A percentile compares a stretch with the other conserved stretches of the same genome.
Conservation (phyloP, 2,888 invertebrate species). For the Pseudoips prasinana region DNA sequence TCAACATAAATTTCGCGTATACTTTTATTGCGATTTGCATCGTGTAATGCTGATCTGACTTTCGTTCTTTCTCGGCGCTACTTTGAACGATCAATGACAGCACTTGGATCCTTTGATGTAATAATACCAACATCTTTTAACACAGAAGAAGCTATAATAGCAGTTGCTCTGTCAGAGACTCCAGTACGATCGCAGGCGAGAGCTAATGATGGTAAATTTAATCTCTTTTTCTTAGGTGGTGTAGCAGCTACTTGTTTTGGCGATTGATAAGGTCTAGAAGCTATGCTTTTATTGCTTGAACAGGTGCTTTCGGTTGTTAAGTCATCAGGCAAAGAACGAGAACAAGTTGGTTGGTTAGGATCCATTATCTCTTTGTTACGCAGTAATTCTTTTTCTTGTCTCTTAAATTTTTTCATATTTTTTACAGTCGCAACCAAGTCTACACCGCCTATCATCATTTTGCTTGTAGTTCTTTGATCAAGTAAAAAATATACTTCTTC, state of each 20-base stretch:
- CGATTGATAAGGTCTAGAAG: slow-evolving; percentile 2
- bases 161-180: slow-evolving; percentile 5
- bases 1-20: slow-evolving; percentile 1
- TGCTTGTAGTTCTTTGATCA: slow-evolving; percentile 4
- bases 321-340: no score
- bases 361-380: slow-evolving; percentile 5
- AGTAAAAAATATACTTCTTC: no score
- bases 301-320: slow-evolving; percentile 4
- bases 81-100: slow-evolving; percentile 15
- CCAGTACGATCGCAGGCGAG: slow-evolving; percentile 16
- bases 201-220: slow-evolving; percentile 15
- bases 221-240: no score
- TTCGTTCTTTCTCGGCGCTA: slow-evolving; percentile 7
- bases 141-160: not conserved
- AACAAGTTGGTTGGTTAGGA: slow-evolving; percentile 5
- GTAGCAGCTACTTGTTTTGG: not conserved
- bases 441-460: no score
- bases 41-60: slow-evolving; percentile 6
- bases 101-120: no score
- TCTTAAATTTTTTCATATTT: slow-evolving; percentile 8
- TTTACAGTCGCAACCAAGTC: no score
- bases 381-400: slow-evolving; percentile 4
- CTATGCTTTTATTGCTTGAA: not conserved
- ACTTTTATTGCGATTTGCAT: slow-evolving; percentile 1
- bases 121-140: no score